Evolutionary conservation across 2,888 invertebrate genomes (phyloP).

Genomic region (Marasmarcha lunaedactyla): DNA sequence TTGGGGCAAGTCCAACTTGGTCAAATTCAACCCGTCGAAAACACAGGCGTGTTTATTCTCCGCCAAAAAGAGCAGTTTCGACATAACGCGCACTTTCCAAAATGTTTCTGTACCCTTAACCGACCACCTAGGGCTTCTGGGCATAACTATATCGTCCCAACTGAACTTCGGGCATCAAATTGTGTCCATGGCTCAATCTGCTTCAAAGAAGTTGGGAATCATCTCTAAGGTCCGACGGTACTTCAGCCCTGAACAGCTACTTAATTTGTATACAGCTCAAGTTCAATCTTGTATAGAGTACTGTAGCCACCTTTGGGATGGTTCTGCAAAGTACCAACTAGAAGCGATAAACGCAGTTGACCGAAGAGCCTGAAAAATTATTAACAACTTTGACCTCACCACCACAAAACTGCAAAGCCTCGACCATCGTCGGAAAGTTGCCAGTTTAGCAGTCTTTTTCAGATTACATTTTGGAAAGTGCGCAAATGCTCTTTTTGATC

Average conservation of each 20-base stretch:
- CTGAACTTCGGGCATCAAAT: neutral
- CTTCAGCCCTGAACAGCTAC: neutral
- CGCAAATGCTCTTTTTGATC: neutral
- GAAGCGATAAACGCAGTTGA: neutral
- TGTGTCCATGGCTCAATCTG: slow-evolving; percentile 2
- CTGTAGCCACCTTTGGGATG: slow-evolving; percentile 2
- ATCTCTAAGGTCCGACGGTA: neutral
- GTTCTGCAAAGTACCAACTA: slow-evolving; percentile 1
- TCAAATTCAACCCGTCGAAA: slow-evolving; percentile 12
- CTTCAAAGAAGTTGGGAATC: slow-evolving; percentile 1
- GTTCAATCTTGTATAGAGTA: slow-evolving; percentile 1
- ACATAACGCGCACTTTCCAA: neutral
- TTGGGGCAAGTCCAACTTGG: slow-evolving; percentile 7
- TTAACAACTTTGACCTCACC: neutral
- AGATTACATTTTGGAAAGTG: neutral
- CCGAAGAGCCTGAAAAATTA: neutral
- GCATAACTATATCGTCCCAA: neutral
- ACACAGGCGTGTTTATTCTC: slow-evolving; percentile 11
- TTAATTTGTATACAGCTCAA: neutral
- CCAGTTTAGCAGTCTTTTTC: neutral
- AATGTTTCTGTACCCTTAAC: slow-evolving; percentile 1
- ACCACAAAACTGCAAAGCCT: neutral
- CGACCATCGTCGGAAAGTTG: neutral
- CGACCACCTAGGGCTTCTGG: neutral
- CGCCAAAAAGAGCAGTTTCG: slow-evolving; percentile 8